Base-by-base conservation (phyloP, 2,113 vertebrate species). In the Ceyx melanurus region DNA sequence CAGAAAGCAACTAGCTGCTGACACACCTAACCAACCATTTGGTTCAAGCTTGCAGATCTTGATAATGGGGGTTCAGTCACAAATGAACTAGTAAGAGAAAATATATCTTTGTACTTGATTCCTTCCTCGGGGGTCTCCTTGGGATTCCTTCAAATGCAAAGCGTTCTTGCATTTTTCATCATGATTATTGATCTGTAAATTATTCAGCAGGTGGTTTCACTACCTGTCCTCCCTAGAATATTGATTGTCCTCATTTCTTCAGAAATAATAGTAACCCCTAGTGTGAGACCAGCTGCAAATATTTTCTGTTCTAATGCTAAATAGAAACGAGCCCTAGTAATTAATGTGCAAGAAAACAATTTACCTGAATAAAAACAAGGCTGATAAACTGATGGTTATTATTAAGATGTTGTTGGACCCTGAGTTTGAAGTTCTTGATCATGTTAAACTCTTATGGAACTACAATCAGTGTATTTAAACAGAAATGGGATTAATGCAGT, bases 71-170 rank as follows among this genome's bases (percentile, higher is more conserved):
- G 4, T 74, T 90, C 60, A 45, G 31, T 70, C 46, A 31, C 33
- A 75, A 43, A 37, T 16, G 26, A 61, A 5, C 25, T 56, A 19
- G 6, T 3, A n/a, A 33, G 48, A 82, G 43, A 62, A 82, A 79
- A 85, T 16, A 56, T 13, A 8, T 0, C 40, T 88, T 78, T 82
- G 46, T 66, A 22, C 16, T 73, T 1, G 0, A 6, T 73, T 45
- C n/a, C 26, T 83, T 86, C 43, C 84, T 61, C 66, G 68, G 33
- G 21, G 37, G 8, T 83, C 65, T 86, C 56, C 51, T 92, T 78
- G 56, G 62, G 31, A 68, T 87, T 73, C 58, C 58, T 95, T 85
- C 67, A 89, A 78, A 86, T 86, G 51, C 70, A 92, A 42, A 93
- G 68, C 33, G 79, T 13, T 25, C 9, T 73, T 86, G 66, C 12